A percentile compares a stretch with the other conserved stretches of the same genome.
phyloP scores from a whole-genome alignment of 2,797 vertebrate species.

The Peromyscus eremicus region DNA sequence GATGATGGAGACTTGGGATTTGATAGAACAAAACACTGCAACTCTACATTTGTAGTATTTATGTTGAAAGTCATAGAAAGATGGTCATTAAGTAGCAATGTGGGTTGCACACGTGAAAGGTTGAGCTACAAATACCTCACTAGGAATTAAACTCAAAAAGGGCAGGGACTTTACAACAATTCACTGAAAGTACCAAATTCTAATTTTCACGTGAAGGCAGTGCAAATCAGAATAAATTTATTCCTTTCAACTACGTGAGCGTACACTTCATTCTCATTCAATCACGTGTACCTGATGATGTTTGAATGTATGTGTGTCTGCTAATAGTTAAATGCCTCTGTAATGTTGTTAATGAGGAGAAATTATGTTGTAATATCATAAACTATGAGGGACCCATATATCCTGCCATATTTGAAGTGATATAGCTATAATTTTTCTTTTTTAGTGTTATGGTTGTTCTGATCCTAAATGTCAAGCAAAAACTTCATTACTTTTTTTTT shows the following conservation, averaged over 20 bases:
- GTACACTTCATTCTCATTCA: slow-evolving; percentile 41
- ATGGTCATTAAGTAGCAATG: background rate
- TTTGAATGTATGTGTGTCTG: background rate
- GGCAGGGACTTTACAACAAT: background rate
- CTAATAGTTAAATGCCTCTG: background rate
- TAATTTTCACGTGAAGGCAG: background rate
- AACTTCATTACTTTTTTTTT: slow-evolving; percentile 53
- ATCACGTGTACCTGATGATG: background rate
- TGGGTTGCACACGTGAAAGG: background rate
- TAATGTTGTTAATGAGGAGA: background rate
- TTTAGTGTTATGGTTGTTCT: background rate
- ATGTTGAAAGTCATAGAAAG: background rate
- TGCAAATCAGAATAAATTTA: slow-evolving; percentile 36
- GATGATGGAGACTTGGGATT: slow-evolving; percentile 14
- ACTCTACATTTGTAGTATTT: background rate
- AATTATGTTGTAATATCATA: slow-evolving; percentile 39
- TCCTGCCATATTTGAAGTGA: slow-evolving; percentile 36
- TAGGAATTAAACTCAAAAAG: background rate
- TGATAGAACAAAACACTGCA: background rate
- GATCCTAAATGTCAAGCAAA: slow-evolving; percentile 50
- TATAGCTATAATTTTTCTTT: slow-evolving; percentile 47
- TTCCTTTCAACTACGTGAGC: background rate
- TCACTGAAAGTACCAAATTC: slow-evolving; percentile 48
- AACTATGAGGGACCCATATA: background rate
- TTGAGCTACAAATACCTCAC: background rate